Evolutionary conservation across 2,797 vertebrate species (phyloP), one percentile per base, ranked within the genome.

Genomic region (Scomberomorus guttatus): DNA sequence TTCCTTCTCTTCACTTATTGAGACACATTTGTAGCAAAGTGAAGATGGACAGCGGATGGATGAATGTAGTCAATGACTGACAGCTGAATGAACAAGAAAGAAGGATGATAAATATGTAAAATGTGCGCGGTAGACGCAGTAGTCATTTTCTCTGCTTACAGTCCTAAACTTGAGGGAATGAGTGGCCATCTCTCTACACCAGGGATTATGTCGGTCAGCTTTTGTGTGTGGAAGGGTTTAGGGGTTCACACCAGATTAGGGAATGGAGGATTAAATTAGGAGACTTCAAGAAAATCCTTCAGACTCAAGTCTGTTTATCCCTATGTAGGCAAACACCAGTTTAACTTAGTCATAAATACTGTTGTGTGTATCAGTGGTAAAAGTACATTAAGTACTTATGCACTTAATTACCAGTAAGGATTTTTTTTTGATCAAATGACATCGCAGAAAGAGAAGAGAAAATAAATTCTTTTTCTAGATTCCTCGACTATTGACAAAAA

Each of bases 221-320:
- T 93, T 93, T 94, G 92, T 95, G 85, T 88, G 83, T 52, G 4
- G 81, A 88, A 81, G 83, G 91, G 92, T 93, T 94, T 94, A 94
- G 76, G 91, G 89, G 90, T 94, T 92, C 93, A 93, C 91, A 93
- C 88, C 86, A 92, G 92, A 93, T 95, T 94, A 94, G 76, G 87
- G 86, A 82, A 62, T 79, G 72, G 78, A 79, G 91, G 92, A 95
- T 95, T 95, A 95, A 94, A 94, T 95, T 93, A 94, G 89, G 86
- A 87, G 89, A 89, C 89, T 93, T 90, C 83, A 91, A 92, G 88
- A 93, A 94, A 93, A 94, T 94, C 92, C 87, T 77, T 84, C 79
- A 75, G 80, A 91, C 83, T 79, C 73, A 2, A 69, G 72, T 89
- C 56, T 81, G 88, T 91, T 90, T 90, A 88, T 92, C 89, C 79